phyloP scores from a whole-genome alignment of 2,797 vertebrate species.

The Hippopotamyrus pictus region DNA sequence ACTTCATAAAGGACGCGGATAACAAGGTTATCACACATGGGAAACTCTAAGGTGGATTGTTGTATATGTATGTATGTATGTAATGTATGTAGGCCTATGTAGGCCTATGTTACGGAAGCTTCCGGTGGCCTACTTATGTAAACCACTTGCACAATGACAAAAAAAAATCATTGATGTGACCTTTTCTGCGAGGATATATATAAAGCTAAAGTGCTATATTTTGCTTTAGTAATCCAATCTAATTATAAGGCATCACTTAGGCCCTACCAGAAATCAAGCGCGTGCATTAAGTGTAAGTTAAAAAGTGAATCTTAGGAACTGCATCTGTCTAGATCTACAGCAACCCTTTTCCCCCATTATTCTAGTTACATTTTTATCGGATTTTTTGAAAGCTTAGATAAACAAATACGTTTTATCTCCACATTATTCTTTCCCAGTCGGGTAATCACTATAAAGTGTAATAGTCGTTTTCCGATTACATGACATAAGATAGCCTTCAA shows the following conservation, averaged over 20 bases:
- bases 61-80: neutral
- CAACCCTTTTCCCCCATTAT: too few species aligned
- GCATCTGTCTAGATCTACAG: neutral
- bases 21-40: neutral
- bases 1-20: neutral
- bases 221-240: neutral
- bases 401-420: neutral
- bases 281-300: neutral
- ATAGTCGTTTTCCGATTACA: neutral
- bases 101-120: neutral
- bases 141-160: neutral
- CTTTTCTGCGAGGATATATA: neutral
- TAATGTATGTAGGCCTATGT: neutral
- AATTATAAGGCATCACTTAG: neutral
- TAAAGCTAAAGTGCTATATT: neutral
- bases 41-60: neutral
- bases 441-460: neutral
- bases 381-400: neutral
- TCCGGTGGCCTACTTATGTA: neutral
- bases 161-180: neutral
- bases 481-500: neutral
- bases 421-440: neutral
- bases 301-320: neutral
- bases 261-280: neutral
- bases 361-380: neutral